Base-by-base conservation (phyloP, 1,140 invertebrate genomes). In the Asobara japonica region DNA sequence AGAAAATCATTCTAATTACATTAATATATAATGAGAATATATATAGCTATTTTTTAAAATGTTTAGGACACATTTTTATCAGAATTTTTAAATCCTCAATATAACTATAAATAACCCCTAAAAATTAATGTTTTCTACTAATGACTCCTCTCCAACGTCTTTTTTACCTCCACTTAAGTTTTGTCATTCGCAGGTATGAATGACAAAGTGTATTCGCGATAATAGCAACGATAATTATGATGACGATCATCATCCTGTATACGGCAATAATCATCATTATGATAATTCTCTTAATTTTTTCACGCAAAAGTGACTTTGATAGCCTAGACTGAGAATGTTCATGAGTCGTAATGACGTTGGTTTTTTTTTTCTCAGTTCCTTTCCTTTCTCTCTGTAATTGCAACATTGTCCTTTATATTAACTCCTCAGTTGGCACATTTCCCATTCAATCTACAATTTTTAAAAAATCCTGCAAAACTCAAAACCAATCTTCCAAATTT, bases 271-370 rank as follows among this genome's bases (percentile, higher is more conserved):
- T 56, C 22, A 56, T 56, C 51, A 56, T 56, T 27, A 56, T 27
- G 51, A 25, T 56, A 25, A 22, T 56, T 56, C 51, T 56, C 13
- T 56, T 27, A 56, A 25, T 56, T 56, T 56, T 56, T 56, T 20
- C 41, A 45, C 41, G n/a, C 41, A 45, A 45, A 56, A 56, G 13
- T 36, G 45, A 65, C 48, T 31, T 38, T 66, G 38, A 51, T 68
- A 70, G 48, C 31, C 45, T 69, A 41, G 41, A 68, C 70, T 38
- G 25, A 60, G 48, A 60, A 67, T 74, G 70, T 56, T 36, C 66
- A 61, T 68, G 67, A 69, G 70, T 73, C 73, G 66, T 51, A 75
- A 71, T 56, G 75, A 78, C 51, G 77, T 71, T 60, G 76, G 72
- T 38, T 75, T 65, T 68, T 73, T 77, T 70, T 41, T 41, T 41